phyloP scores from a whole-genome alignment of 2,797 vertebrate genomes.

The Iguana delicatissima region DNA sequence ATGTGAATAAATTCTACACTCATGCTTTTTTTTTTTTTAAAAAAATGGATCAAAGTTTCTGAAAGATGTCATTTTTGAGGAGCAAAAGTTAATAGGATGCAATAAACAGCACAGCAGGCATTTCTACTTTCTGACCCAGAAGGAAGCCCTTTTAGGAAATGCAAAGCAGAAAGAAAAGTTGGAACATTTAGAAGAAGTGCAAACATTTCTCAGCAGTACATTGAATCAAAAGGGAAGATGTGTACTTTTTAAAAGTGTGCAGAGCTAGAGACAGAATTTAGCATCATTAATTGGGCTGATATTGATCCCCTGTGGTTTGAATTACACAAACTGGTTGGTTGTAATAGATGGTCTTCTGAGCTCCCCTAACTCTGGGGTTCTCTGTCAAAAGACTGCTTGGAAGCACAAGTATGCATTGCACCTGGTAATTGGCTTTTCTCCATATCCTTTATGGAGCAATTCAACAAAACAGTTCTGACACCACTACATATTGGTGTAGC shows the following conservation, averaged over 20 bases:
- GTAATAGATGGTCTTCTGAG: background rate
- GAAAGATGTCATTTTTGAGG: conserved; percentile 46
- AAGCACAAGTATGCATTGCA: background rate
- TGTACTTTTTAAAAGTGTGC: background rate
- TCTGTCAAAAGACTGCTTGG: background rate
- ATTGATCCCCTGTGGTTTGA: background rate
- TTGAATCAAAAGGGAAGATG: background rate
- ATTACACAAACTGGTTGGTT: background rate
- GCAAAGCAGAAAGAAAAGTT: background rate
- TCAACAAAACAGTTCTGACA: background rate
- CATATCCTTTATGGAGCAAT: background rate
- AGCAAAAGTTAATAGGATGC: conserved; percentile 39
- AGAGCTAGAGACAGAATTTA: background rate
- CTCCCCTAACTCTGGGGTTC: background rate
- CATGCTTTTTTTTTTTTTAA: conserved; percentile 32
- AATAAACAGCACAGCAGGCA: background rate
- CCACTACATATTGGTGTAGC: too few species aligned
- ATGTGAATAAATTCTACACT: conserved; percentile 60
- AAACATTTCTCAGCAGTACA: background rate
- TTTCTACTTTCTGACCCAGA: background rate
- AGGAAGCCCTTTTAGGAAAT: conserved; percentile 6
- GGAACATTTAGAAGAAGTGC: background rate
- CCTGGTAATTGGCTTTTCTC: background rate
- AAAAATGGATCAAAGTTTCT: conserved; percentile 16
- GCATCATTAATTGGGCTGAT: background rate